phyloP scores from a whole-genome alignment of 2,797 vertebrate genomes.

The Lophura swinhoii region DNA sequence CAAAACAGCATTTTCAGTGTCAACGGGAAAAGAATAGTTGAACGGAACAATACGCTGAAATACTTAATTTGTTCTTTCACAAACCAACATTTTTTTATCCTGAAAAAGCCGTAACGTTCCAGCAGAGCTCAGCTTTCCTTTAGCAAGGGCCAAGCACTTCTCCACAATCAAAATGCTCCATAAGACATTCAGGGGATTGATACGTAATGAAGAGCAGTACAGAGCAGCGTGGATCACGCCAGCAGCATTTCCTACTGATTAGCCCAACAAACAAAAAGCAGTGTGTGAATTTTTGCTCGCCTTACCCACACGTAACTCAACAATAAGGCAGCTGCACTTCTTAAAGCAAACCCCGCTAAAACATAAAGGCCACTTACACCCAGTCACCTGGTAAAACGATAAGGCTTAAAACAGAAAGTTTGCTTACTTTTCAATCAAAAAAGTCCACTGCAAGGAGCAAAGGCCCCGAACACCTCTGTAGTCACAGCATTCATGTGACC shows the following conservation, averaged over 20 bases:
- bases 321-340: not conserved
- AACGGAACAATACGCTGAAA: not conserved
- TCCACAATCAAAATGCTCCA: not conserved
- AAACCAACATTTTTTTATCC: not conserved
- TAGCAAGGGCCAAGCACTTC: not conserved
- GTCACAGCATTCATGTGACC: not conserved
- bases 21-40: not conserved
- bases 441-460: not conserved
- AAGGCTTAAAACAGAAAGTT: not conserved
- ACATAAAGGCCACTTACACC: not conserved
- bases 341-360: not conserved
- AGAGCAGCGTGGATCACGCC: not conserved
- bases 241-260: not conserved
- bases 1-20: not conserved
- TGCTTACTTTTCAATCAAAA: not conserved
- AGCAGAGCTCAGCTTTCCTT: not conserved
- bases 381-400: not conserved
- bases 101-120: rapidly evolving
- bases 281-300: rapidly evolving
- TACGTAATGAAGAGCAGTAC: not conserved
- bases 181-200: not conserved
- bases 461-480: not conserved
- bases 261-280: not conserved
- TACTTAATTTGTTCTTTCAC: not conserved
- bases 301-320: not conserved